These are phyloP conservation scores for Germaria angustata DNA, from an alignment of 2,888 invertebrate species.

Conservation along the genomic window DNA sequence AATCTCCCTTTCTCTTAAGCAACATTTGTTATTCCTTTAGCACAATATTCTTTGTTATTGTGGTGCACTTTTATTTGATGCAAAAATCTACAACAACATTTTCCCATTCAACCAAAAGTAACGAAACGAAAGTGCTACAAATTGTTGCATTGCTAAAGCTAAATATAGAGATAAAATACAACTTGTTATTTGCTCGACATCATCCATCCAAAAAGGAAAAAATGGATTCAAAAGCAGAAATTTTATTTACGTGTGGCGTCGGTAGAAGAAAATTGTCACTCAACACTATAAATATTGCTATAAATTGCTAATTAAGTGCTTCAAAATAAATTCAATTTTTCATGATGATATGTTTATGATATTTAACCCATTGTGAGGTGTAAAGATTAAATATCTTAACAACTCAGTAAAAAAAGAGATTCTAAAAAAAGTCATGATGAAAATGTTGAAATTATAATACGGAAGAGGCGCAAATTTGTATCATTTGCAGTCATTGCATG, in stretches of 20 bases:
- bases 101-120: conserved; percentile 23
- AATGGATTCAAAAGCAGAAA: background rate
- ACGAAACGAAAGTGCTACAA: conserved; percentile 16
- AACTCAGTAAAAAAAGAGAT: no score
- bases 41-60: background rate
- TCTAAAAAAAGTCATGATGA: no score
- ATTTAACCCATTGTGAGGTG: conserved; percentile 35
- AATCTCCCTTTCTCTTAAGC: background rate
- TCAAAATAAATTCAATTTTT: conserved; percentile 60
- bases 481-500: no score
- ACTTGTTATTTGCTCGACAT: conserved; percentile 61
- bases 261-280: conserved; percentile 61
- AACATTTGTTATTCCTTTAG: conserved; percentile 8
- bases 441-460: no score
- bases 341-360: conserved; percentile 56
- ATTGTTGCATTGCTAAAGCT: conserved; percentile 48
- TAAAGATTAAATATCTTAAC: background rate
- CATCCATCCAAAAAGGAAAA: background rate
- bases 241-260: conserved; percentile 55
- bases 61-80: conserved; percentile 12
- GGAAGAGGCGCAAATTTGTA: no score
- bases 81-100: conserved; percentile 4
- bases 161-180: conserved; percentile 63
- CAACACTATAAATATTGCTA: conserved; percentile 63
- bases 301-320: conserved; percentile 67